phyloP scores from a whole-genome alignment of 2,113 vertebrate genomes.

The Chloropsis cyanopogon region DNA sequence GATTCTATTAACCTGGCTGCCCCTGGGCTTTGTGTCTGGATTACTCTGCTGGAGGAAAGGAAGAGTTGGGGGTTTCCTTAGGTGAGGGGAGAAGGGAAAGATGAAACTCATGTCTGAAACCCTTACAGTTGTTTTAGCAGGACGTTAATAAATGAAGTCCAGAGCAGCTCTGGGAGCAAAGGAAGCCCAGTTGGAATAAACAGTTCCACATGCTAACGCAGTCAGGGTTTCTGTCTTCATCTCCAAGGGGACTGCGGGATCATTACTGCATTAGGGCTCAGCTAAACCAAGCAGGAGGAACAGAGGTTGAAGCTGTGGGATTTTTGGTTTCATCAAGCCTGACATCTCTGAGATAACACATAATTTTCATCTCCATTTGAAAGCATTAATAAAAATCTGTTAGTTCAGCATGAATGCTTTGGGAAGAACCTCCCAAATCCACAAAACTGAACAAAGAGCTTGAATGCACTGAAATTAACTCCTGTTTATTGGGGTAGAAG shows the following conservation, averaged over 20 bases:
- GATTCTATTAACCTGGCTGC: background rate
- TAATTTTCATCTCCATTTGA: conserved; percentile 16
- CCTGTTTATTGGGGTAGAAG: background rate
- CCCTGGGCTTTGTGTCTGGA: background rate
- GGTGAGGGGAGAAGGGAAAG: background rate
- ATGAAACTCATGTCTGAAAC: accelerated
- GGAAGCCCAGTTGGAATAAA: background rate
- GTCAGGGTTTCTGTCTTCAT: background rate
- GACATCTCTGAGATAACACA: background rate
- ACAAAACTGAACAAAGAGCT: background rate
- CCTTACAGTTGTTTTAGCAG: background rate
- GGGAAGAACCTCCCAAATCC: background rate
- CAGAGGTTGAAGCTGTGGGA: background rate
- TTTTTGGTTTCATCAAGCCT: background rate
- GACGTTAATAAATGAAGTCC: background rate
- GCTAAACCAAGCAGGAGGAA: background rate
- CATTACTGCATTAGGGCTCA: background rate
- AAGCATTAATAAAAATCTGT: background rate
- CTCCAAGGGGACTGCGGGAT: background rate
- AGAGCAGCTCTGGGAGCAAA: background rate
- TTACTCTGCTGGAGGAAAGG: background rate
- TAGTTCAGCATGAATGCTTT: background rate
- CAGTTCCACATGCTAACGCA: background rate
- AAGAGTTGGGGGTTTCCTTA: background rate
- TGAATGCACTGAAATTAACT: background rate